A percentile compares a stretch with the other conserved stretches of the same genome.
Evolutionary conservation across 1,140 invertebrate genomes (phyloP).

Genomic region (Varroa destructor): DNA sequence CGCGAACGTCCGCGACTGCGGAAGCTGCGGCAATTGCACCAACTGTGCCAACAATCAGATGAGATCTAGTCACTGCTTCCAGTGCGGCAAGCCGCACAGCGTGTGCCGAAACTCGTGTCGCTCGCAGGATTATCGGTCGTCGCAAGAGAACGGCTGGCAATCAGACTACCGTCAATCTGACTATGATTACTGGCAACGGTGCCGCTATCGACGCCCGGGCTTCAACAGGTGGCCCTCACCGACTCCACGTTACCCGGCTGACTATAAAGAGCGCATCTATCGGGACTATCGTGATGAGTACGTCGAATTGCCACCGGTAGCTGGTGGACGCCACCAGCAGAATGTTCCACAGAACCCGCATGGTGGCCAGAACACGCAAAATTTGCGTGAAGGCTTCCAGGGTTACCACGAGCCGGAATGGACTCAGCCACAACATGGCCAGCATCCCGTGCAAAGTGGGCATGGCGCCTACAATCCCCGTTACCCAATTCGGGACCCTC

Average conservation of each 20-base stretch:
- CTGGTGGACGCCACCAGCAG: neutral
- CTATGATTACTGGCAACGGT: conserved; percentile 27
- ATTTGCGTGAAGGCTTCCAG: conserved; percentile 7
- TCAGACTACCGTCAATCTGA: conserved; percentile 18
- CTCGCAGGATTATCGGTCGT: neutral
- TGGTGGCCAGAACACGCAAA: neutral
- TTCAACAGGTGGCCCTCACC: conserved; percentile 30
- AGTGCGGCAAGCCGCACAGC: conserved; percentile 26
- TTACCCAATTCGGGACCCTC: too few relatives aligned
- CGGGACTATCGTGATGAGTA: conserved; percentile 24
- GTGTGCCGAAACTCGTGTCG: conserved; percentile 15
- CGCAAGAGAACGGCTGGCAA: neutral
- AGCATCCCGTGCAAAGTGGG: too few relatives aligned
- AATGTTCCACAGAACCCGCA: neutral
- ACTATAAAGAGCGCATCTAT: conserved; percentile 16
- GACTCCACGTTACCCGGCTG: conserved; percentile 34
- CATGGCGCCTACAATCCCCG: too few relatives aligned
- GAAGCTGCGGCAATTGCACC: conserved; percentile 12
- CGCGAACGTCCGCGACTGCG: conserved; percentile 8
- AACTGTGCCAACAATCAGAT: conserved; percentile 26
- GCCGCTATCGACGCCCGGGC: conserved; percentile 18
- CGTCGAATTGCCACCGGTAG: neutral
- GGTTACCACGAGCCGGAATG: conserved; percentile 24
- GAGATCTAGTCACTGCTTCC: conserved; percentile 27
- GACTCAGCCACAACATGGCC: neutral